A percentile compares a stretch with the other conserved stretches of the same genome.
These are phyloP conservation scores for Platanista minor DNA, from an alignment of 2,113 vertebrate species.

Conservation along the genomic window DNA sequence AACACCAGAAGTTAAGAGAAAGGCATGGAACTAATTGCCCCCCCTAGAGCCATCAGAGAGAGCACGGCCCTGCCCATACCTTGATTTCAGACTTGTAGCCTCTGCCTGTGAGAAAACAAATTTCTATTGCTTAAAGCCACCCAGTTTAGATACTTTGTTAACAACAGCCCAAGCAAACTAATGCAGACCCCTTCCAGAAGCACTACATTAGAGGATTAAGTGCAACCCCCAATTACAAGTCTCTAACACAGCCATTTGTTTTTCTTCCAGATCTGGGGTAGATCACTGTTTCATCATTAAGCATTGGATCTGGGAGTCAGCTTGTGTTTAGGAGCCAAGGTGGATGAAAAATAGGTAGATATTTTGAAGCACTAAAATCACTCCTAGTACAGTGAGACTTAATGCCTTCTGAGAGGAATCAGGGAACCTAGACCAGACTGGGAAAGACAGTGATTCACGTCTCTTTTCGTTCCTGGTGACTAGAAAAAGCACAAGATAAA, in stretches of 20 bases:
- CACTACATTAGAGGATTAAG: background rate
- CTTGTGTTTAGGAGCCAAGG: background rate
- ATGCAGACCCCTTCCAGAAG: background rate
- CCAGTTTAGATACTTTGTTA: background rate
- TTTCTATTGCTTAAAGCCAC: background rate
- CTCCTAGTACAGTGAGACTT: background rate
- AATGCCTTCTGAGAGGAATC: background rate
- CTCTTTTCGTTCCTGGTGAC: too few relatives aligned
- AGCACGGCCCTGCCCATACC: fast-evolving
- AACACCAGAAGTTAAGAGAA: background rate
- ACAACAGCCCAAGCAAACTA: background rate
- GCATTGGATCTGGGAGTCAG: background rate
- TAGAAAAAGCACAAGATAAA: background rate
- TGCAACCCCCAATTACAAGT: fast-evolving
- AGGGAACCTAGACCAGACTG: background rate
- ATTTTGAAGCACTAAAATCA: background rate
- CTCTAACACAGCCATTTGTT: background rate
- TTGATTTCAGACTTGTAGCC: background rate
- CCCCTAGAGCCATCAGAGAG: background rate
- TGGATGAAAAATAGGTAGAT: background rate
- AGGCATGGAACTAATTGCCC: too few relatives aligned
- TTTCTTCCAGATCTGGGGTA: background rate
- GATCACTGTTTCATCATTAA: background rate
- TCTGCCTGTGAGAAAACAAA: background rate
- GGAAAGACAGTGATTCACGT: background rate